Conservation (phyloP, 2,113 vertebrate genomes). For the Cochlearius cochlearius region DNA sequence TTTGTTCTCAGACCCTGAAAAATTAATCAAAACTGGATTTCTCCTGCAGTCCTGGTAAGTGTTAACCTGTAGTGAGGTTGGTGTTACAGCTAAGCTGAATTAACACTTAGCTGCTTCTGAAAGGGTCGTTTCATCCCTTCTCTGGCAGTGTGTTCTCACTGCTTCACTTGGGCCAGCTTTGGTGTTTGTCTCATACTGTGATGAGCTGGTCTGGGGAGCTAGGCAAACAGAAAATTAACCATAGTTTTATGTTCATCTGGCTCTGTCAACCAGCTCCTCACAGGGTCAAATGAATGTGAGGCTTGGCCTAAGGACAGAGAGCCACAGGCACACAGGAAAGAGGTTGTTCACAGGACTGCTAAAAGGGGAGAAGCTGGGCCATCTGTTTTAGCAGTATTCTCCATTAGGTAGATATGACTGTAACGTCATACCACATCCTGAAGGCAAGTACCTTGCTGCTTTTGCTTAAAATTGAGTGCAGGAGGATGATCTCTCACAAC, state of each 20-base stretch:
- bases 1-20: neutral
- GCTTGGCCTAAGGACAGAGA: neutral
- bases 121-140: neutral
- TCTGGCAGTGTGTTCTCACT: neutral
- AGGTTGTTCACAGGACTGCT: neutral
- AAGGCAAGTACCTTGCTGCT: neutral
- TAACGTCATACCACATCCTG: neutral
- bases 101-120: neutral
- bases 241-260: neutral
- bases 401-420: neutral
- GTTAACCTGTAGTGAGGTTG: neutral
- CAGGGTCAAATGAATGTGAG: neutral
- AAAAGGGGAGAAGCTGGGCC: neutral
- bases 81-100: neutral
- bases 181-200: neutral
- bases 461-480: neutral
- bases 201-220: neutral
- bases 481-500: neutral
- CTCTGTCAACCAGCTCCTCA: neutral
- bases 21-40: neutral
- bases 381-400: neutral
- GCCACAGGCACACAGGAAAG: neutral
- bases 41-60: neutral
- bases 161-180: neutral
- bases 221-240: neutral